Evolutionary conservation across 2,888 invertebrate species (phyloP).

Genomic region (Agrilus biguttatus): DNA sequence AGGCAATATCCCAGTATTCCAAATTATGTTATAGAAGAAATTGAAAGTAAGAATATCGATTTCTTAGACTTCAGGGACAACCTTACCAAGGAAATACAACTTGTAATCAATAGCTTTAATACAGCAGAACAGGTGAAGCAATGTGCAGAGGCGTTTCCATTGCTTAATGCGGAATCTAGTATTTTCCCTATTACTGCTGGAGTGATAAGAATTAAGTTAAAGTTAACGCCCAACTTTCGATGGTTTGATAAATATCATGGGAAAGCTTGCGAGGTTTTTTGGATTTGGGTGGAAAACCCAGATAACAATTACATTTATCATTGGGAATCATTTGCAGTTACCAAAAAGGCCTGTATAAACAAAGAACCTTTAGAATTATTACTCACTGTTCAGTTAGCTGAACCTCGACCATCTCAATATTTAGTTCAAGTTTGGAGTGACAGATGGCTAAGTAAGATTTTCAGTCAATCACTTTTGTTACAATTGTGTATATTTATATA

Average conservation of each 20-base stretch:
- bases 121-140: constrained; percentile 64
- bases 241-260: constrained; percentile 91
- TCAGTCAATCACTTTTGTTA: background rate
- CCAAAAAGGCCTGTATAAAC: constrained; percentile 39
- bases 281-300: constrained; percentile 97
- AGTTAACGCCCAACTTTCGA: constrained; percentile 55
- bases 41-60: constrained; percentile 62
- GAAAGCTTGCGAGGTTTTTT: constrained; percentile 77
- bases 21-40: constrained; percentile 63
- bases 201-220: constrained; percentile 68
- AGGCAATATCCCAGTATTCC: constrained; percentile 69
- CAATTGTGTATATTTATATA: background rate
- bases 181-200: constrained; percentile 94
- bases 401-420: constrained; percentile 85
- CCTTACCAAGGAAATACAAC: constrained; percentile 75
- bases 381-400: constrained; percentile 89
- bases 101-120: constrained; percentile 60
- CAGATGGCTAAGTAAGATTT: constrained; percentile 48
- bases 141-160: constrained; percentile 75
- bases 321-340: constrained; percentile 76
- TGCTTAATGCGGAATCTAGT: constrained; percentile 64
- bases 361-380: constrained; percentile 70
- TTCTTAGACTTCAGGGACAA: constrained; percentile 73
- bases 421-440: constrained; percentile 79
- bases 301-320: constrained; percentile 91